Evolutionary conservation across 2,888 invertebrate species (phyloP), one percentile per base, ranked within the genome.

Genomic region (Drosophila mayaguana): DNA sequence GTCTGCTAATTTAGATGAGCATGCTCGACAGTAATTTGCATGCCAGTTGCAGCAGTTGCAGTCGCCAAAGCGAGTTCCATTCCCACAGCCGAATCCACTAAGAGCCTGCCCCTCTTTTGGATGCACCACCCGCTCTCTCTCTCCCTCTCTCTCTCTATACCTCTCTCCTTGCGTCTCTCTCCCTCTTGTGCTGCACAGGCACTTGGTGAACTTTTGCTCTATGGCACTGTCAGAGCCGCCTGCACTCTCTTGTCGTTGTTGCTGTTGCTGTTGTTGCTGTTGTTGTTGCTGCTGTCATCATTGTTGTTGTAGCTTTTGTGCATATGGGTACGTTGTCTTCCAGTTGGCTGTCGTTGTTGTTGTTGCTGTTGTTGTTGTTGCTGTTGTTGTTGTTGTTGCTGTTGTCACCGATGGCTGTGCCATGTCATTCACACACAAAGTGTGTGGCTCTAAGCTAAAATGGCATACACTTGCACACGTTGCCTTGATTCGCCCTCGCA

Each of bases 361-460:
- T n/a, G 46, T 8, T 56, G 76, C 18, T 59, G 64, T 43, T 63
- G 66, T 18, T 57, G 50, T 18, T 60, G 76, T 18, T 62, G 68
- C 25, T 66, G 65, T 11, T 60, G 76, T n/a, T 62, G 68, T 25
- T 66, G 65, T 11, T n/a, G 65, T 40, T 63, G 70, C 38, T 48
- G 72, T 11, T 53, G 56, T 20, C 61, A 77, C 80, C 59, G 55
- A 66, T 69, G 77, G 80, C 78, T 81, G 78, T 72, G 83, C 76
- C 84, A 85, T 84, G 84, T 84, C 88, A 84, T 88, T 83, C 88
- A 88, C 83, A 84, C 83, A 84, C 86, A 85, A 83, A 84, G 84
- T 88, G 84, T 88, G 83, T 45, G 83, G 72, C 83, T 81, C 72
- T 73, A 65, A 75, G 73, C 83, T 81, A 83, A 87, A 87, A 84